Percentiles rank a stretch among this genome's conserved stretches.
These are phyloP conservation scores for Stenchaetothrips biformis DNA, from an alignment of 2,888 invertebrate species.

Conservation along the genomic window DNA sequence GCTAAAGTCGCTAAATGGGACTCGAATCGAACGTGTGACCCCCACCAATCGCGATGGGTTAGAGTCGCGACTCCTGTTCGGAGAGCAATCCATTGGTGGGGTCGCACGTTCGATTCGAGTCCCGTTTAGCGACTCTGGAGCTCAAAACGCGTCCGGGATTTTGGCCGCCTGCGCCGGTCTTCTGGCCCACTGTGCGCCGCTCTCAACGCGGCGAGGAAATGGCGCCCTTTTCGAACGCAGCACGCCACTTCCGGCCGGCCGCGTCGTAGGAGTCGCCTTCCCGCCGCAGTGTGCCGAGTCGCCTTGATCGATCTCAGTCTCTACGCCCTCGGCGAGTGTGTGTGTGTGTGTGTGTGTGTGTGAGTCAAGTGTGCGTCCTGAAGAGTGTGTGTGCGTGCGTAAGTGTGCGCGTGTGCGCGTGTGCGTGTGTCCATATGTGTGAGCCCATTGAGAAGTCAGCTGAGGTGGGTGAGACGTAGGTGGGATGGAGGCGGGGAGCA, in stretches of 20 bases:
- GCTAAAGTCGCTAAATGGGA: no score
- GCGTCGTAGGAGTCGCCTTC: background rate
- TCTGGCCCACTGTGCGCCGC: no score
- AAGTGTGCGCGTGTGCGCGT: background rate
- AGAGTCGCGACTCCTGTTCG: no score
- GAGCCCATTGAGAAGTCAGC: conserved; percentile 6
- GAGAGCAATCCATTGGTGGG: no score
- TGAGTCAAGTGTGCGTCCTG: no score
- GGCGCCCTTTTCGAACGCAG: background rate
- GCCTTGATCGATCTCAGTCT: conserved; percentile 12
- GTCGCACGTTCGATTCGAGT: no score
- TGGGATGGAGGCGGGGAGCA: background rate
- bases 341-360: no score
- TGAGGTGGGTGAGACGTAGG: background rate
- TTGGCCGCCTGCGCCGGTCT: no score
- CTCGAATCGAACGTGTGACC: no score
- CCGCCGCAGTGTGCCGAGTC: background rate
- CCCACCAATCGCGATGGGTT: no score
- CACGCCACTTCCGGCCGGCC: background rate
- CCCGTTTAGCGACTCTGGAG: no score
- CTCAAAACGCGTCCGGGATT: no score
- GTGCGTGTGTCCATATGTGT: background rate
- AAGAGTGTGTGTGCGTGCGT: background rate
- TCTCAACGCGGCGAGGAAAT: background rate
- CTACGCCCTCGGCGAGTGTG: background rate